These are phyloP conservation scores for Macropis europaea DNA, from an alignment of 2,888 invertebrate species.

Conservation along the genomic window DNA sequence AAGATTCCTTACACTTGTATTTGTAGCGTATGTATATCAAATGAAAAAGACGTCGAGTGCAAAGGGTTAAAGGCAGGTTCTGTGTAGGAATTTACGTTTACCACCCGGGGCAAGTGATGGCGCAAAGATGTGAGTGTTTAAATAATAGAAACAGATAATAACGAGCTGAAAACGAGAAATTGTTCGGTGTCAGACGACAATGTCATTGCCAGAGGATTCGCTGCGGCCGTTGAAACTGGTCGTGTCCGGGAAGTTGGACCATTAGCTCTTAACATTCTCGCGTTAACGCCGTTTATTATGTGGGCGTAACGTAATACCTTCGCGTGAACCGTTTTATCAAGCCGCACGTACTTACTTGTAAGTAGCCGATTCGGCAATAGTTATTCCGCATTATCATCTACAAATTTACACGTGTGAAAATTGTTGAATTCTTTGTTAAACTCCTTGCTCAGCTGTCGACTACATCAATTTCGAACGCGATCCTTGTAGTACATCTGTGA, in stretches of 20 bases:
- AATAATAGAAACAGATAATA: conserved; percentile 13
- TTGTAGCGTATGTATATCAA: no score
- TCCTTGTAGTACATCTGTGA: no score
- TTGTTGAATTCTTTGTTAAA: not conserved
- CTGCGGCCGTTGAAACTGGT: conserved; percentile 72
- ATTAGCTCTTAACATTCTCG: conserved; percentile 76
- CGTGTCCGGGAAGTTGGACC: conserved; percentile 78
- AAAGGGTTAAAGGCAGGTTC: no score
- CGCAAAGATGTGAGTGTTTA: not conserved
- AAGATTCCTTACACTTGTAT: no score
- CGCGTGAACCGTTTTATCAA: conserved; percentile 58
- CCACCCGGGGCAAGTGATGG: not conserved
- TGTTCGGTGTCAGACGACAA: conserved; percentile 59
- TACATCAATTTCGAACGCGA: no score
- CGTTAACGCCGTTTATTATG: conserved; percentile 64
- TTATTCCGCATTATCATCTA: conserved; percentile 20
- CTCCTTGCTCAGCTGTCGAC: no score
- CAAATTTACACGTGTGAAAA: not conserved
- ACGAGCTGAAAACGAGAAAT: conserved; percentile 28
- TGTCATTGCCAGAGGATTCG: conserved; percentile 78
- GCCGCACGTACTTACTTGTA: conserved; percentile 7
- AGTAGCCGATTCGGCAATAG: conserved; percentile 16
- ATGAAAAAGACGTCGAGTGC: no score
- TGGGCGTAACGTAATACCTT: conserved; percentile 71
- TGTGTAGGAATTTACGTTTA: not conserved